phyloP scores from a whole-genome alignment of 2,888 invertebrate genomes.

The Stenodema calcarata region DNA sequence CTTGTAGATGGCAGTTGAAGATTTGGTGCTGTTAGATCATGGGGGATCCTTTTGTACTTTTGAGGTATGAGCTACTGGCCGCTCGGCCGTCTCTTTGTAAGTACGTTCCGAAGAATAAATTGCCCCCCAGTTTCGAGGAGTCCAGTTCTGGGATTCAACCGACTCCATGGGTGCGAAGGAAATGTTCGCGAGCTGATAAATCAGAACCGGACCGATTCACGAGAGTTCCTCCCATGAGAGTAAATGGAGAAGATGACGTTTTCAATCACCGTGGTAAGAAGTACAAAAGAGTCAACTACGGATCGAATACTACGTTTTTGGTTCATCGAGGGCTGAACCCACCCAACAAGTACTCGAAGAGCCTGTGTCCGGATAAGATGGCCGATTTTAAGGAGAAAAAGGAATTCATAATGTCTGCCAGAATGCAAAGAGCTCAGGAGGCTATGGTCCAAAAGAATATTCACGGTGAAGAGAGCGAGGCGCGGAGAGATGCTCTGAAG shows the following conservation, averaged over 20 bases:
- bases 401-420: background rate
- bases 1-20: too few relatives aligned
- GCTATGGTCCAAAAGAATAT: background rate
- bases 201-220: background rate
- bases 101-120: background rate
- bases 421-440: background rate
- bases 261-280: background rate
- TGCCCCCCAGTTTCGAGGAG: background rate
- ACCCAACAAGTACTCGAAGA: background rate
- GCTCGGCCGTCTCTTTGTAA: background rate
- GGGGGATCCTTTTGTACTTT: background rate
- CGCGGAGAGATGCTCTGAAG: conserved; percentile 7
- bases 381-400: background rate
- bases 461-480: conserved; percentile 22
- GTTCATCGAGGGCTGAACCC: conserved; percentile 28
- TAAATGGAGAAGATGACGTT: conserved; percentile 8
- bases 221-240: background rate
- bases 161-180: background rate
- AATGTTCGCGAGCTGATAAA: background rate
- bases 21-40: background rate
- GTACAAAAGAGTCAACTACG: conserved; percentile 30
- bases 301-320: background rate
- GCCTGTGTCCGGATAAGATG: background rate
- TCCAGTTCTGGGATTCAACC: background rate
- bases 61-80: conserved; percentile 8